Evolutionary conservation across 2,797 vertebrate species (phyloP).

Genomic region (Cirrhinus mrigala): DNA sequence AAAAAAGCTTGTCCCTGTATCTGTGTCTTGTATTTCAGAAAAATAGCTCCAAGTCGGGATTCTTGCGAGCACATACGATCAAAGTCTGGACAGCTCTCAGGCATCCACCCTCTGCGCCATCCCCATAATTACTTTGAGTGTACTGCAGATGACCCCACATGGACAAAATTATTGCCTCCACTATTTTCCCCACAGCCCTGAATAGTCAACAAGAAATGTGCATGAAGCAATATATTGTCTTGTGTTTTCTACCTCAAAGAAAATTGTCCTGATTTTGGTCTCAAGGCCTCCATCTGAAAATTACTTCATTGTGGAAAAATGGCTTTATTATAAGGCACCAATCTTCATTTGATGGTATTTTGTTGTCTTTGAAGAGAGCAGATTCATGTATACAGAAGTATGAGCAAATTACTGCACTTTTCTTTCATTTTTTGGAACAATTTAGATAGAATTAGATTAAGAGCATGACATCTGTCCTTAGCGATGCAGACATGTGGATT

Average conservation of each 20-base stretch:
- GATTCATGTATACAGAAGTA: constrained; percentile 82
- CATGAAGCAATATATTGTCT: constrained; percentile 59
- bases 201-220: constrained; percentile 66
- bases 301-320: constrained; percentile 87
- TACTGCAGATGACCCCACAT: constrained; percentile 79
- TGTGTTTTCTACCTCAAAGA: constrained; percentile 53
- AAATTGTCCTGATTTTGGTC: constrained; percentile 62
- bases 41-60: constrained; percentile 54
- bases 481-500: constrained; percentile 78
- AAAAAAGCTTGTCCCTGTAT: constrained; percentile 40
- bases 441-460: constrained; percentile 93
- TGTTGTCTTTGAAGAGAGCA: constrained; percentile 88
- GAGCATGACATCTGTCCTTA: constrained; percentile 84
- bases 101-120: constrained; percentile 75
- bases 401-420: constrained; percentile 95
- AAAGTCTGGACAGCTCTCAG: constrained; percentile 77
- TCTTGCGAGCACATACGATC: constrained; percentile 76
- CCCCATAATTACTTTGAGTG: constrained; percentile 80
- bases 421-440: constrained; percentile 89
- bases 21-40: constrained; percentile 43
- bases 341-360: constrained; percentile 84
- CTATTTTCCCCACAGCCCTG: constrained; percentile 50
- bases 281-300: constrained; percentile 84
- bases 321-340: constrained; percentile 85
- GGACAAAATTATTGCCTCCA: constrained; percentile 63